Conservation (phyloP, 2,113 vertebrate species). For the Fulica atra region DNA sequence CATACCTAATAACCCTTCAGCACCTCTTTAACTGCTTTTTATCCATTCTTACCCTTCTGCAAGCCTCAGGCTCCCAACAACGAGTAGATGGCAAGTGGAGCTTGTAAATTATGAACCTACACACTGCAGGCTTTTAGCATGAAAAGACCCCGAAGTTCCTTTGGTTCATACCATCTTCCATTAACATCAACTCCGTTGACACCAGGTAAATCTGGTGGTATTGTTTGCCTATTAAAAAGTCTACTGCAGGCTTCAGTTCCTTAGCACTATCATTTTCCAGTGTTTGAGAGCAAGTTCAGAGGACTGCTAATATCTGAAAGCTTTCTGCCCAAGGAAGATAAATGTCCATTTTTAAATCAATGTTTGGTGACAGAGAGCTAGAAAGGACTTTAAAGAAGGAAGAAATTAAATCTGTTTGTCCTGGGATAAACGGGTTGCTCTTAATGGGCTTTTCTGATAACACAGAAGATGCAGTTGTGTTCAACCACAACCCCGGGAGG, state of each 20-base stretch:
- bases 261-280: background rate
- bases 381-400: conserved; percentile 20
- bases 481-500: background rate
- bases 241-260: background rate
- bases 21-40: conserved; percentile 29
- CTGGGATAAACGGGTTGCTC: background rate
- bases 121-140: background rate
- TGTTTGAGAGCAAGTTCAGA: background rate
- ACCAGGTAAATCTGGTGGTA: conserved; percentile 18
- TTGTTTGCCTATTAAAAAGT: conserved; percentile 22
- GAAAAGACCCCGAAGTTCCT: conserved; percentile 7
- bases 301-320: background rate
- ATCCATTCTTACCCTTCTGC: conserved; percentile 15
- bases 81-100: conserved; percentile 23
- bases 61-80: background rate
- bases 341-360: background rate
- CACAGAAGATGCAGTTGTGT: background rate
- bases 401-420: conserved; percentile 1
- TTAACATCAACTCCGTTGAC: conserved; percentile 4
- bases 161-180: background rate
- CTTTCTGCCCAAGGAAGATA: background rate
- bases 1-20: background rate
- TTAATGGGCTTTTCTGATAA: conserved; percentile 26
- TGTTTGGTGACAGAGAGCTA: background rate
- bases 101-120: conserved; percentile 27